Evolutionary conservation across 2,797 vertebrate genomes (phyloP), one percentile per base, ranked within the genome.

Genomic region (Aeoliscus strigatus): DNA sequence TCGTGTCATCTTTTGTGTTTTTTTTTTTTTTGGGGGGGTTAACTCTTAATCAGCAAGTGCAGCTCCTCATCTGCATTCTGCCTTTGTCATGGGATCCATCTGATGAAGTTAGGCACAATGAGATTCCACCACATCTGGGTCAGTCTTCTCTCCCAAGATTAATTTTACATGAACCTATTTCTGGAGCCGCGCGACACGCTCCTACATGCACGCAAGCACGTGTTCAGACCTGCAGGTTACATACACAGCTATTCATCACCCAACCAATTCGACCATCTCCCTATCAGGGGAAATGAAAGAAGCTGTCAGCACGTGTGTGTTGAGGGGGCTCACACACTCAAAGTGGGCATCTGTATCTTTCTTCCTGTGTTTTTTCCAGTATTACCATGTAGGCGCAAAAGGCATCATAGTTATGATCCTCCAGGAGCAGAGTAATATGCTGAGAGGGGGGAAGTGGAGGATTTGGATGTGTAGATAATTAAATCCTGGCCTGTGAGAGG

Each of bases 401-500:
- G 51, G 59, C 70, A 64, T 71, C 45, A 34, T 13, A 52, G 69
- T 75, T 78, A 73, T 62, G 57, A 70, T 79, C 77, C 77, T 80
- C 54, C 43, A 66, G 82, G 79, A 84, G 66, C 61, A 55, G 55
- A 69, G 62, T 71, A 80, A 81, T 81, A 62, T 79, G 76, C 68
- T 75, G 75, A 82, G 77, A 61, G 67, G 69, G 56, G 57, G 59
- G 57, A 81, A 75, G 73, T 14, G 29, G 64, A 48, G 16, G 33
- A 81, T 79, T 82, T 75, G 66, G 70, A 66, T 66, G 63, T 72
- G 70, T 15, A 67, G 79, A 82, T 85, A 69, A 86, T 87, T 84
- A 84, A 84, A 87, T 79, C 67, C 57, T 51, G 68, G 76, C 76
- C 74, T 80, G 73, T 73, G 74, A 83, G 76, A 81, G 70, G 77